These are phyloP conservation scores for Corapipo altera DNA, from an alignment of 2,113 vertebrate genomes.

Conservation along the genomic window DNA sequence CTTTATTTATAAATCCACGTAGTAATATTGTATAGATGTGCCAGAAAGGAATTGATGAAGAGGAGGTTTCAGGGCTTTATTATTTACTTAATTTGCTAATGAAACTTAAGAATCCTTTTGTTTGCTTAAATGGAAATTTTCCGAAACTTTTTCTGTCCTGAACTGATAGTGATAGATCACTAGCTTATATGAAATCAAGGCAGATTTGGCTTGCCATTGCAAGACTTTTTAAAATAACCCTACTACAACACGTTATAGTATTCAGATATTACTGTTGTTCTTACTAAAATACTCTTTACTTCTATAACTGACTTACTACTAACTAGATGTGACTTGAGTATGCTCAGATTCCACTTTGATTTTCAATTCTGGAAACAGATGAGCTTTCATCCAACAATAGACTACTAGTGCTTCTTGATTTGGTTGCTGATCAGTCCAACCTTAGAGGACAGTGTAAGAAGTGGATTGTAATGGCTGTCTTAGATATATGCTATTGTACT, in stretches of 20 bases:
- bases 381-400: neutral
- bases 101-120: neutral
- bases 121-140: neutral
- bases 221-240: neutral
- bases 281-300: neutral
- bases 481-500: neutral
- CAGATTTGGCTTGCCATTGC: neutral
- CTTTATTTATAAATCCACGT: neutral
- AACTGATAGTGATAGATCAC: neutral
- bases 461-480: neutral
- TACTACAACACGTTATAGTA: neutral
- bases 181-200: neutral
- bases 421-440: neutral
- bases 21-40: neutral
- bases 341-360: neutral
- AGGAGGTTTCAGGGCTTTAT: neutral
- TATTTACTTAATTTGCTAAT: neutral
- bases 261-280: neutral
- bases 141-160: neutral
- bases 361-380: neutral
- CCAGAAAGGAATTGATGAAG: neutral
- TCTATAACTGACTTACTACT: neutral
- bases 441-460: neutral
- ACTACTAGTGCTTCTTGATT: neutral
- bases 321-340: neutral